Percentiles rank a stretch among this genome's conserved stretches.
These are phyloP conservation scores for Manis pentadactyla DNA, from an alignment of 2,797 vertebrate species.

Conservation along the genomic window DNA sequence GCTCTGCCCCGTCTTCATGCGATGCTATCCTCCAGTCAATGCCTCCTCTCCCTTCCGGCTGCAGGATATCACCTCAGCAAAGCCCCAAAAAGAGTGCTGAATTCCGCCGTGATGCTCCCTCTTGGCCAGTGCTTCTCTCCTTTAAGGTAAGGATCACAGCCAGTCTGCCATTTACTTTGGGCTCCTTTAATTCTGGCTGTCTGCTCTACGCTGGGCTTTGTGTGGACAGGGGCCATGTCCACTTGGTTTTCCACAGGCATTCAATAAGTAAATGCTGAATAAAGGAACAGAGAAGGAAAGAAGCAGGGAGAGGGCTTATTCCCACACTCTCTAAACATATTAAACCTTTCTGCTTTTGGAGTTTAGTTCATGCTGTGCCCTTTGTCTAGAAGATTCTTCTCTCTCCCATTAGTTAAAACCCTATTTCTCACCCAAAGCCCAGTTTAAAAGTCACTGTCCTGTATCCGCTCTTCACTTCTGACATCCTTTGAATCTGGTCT, in stretches of 20 bases:
- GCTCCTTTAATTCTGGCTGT: not conserved
- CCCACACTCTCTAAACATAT: not conserved
- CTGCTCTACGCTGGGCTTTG: not conserved
- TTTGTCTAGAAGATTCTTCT: conserved; percentile 27
- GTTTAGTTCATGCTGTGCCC: not conserved
- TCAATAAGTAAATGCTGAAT: not conserved
- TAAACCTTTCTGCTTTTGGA: not conserved
- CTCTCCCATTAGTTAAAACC: not conserved
- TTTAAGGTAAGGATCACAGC: not conserved
- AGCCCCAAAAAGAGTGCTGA: not conserved
- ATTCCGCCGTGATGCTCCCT: not conserved
- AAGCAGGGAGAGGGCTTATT: not conserved
- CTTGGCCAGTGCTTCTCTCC: not conserved
- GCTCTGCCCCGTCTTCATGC: not conserved
- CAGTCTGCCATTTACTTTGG: not conserved
- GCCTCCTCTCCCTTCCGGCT: not conserved
- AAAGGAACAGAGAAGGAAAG: not conserved
- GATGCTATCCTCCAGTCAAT: not conserved
- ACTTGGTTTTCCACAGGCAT: not conserved
- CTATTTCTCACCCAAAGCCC: not conserved
- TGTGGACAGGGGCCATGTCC: not conserved
- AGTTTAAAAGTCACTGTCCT: not conserved
- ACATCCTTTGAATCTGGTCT: not conserved
- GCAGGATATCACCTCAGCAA: not conserved
- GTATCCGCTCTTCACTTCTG: not conserved